These are phyloP conservation scores for Apis laboriosa DNA, from an alignment of 1,140 invertebrate species.

Conservation along the genomic window DNA sequence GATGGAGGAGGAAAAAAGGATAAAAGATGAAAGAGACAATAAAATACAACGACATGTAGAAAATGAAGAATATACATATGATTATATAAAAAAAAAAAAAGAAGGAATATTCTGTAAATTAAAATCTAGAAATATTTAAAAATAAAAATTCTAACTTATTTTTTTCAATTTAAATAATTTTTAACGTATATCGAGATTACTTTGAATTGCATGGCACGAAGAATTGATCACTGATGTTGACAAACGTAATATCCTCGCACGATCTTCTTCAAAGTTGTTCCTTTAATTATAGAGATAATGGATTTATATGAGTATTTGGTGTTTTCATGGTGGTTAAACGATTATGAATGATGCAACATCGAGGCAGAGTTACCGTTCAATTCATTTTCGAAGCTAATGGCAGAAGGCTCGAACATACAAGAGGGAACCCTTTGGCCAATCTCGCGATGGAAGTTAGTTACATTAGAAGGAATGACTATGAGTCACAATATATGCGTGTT, in stretches of 20 bases:
- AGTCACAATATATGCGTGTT: constrained; percentile 37
- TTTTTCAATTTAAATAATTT: no score
- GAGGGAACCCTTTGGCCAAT: constrained; percentile 27
- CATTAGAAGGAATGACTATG: constrained; percentile 46
- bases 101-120: no score
- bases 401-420: constrained; percentile 20
- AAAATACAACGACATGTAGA: no score
- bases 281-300: not conserved
- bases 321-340: constrained; percentile 13
- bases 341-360: constrained; percentile 30
- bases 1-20: not conserved
- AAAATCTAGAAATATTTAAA: no score
- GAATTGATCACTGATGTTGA: no score
- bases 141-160: no score
- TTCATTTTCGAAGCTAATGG: constrained; percentile 37
- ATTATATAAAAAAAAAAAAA: no score
- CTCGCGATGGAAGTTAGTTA: constrained; percentile 40
- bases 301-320: no score
- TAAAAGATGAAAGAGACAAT: not conserved
- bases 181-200: no score
- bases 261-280: not conserved
- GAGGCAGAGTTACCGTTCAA: constrained; percentile 22
- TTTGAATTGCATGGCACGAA: no score
- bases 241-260: no score
- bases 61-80: no score